Evolutionary conservation across 1,140 invertebrate species (phyloP).

Genomic region (Bombus haemorrhoidalis): DNA sequence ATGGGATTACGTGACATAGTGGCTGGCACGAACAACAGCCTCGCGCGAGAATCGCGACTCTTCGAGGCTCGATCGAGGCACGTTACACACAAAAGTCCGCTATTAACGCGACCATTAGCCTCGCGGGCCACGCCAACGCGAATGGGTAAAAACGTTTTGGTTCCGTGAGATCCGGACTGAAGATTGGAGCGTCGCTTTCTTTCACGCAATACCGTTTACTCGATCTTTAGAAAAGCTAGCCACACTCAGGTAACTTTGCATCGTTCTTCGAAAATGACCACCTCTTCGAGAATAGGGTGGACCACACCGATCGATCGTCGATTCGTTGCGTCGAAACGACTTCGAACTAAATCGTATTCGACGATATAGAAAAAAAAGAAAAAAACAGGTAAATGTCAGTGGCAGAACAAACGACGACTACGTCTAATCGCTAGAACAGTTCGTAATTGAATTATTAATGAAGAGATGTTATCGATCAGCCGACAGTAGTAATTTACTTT

Average conservation of each 20-base stretch:
- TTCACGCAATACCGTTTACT: slow-evolving; percentile 56
- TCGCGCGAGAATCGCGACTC: slow-evolving; percentile 35
- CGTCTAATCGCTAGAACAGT: neutral
- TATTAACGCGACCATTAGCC: slow-evolving; percentile 21
- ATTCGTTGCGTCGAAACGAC: no score
- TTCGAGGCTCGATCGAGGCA: slow-evolving; percentile 19
- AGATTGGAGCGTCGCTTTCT: slow-evolving; percentile 19
- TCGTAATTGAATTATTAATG: slow-evolving; percentile 28
- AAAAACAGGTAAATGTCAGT: neutral
- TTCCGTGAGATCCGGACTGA: slow-evolving; percentile 5
- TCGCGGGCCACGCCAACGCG: neutral
- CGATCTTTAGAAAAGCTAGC: slow-evolving; percentile 42
- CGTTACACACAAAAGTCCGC: neutral
- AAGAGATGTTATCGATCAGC: slow-evolving; percentile 9
- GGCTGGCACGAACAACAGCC: slow-evolving; percentile 29
- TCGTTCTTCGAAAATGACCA: slow-evolving; percentile 4
- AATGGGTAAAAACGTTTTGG: slow-evolving; percentile 1
- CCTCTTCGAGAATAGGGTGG: neutral
- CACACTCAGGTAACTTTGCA: neutral
- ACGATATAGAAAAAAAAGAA: no score
- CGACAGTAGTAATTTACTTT: slow-evolving; percentile 13
- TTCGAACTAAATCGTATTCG: neutral
- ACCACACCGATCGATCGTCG: no score
- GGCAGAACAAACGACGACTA: neutral
- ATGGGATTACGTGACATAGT: slow-evolving; percentile 52